Evolutionary conservation across 2,888 invertebrate species (phyloP).

Genomic region (Chalcis sispes): DNA sequence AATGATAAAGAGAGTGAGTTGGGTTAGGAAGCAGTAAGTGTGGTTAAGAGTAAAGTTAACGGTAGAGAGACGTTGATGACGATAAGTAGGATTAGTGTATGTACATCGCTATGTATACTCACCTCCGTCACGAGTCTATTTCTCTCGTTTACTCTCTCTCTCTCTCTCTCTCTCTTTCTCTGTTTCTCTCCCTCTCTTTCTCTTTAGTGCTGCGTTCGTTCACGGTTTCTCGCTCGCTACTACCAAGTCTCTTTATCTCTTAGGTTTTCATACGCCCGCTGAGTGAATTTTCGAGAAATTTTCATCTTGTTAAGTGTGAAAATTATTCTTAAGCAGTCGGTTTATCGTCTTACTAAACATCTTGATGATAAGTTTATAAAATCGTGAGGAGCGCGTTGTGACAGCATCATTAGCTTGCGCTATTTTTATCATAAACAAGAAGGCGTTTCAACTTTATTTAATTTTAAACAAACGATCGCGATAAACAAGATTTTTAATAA

Average conservation of each 20-base stretch:
- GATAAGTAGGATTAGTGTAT: conserved; percentile 67
- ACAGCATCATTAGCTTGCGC: too few relatives aligned
- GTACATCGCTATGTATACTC: conserved; percentile 32
- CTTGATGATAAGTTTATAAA: too few relatives aligned
- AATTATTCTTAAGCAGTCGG: conserved; percentile 2
- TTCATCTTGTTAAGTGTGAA: conserved; percentile 2
- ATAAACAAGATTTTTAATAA: too few relatives aligned
- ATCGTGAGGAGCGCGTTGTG: too few relatives aligned
- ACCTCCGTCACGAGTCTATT: conserved; percentile 13
- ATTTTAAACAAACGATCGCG: too few relatives aligned
- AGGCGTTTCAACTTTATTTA: too few relatives aligned
- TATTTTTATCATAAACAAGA: too few relatives aligned
- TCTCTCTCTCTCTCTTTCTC: too few relatives aligned
- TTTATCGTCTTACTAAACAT: conserved; percentile 15
- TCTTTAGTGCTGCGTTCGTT: conserved; percentile 4
- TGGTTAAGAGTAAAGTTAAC: conserved; percentile 63
- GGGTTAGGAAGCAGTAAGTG: conserved; percentile 48
- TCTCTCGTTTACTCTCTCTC: too few relatives aligned
- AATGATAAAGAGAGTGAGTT: conserved; percentile 17
- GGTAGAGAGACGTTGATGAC: conserved; percentile 57
- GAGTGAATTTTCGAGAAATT: conserved; percentile 20
- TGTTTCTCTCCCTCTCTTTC: conserved; percentile 3
- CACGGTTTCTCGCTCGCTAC: neutral
- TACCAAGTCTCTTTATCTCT: conserved; percentile 18
- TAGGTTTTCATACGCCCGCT: too few relatives aligned